Evolutionary conservation across 2,797 vertebrate genomes (phyloP).

Genomic region (Kryptolebias ocellatus): DNA sequence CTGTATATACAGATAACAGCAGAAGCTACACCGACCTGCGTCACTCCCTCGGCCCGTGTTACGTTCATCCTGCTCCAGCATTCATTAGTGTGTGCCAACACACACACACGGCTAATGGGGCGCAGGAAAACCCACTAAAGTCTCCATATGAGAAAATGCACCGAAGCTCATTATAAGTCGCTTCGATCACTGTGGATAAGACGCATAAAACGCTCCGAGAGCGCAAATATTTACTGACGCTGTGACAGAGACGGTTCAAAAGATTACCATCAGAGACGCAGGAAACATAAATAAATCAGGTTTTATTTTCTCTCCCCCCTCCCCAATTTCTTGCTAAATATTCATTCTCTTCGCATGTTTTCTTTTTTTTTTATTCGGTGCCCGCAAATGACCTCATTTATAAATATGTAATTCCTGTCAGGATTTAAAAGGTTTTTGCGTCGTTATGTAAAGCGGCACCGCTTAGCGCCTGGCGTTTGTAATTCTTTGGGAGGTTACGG

Average conservation of each 20-base stretch:
- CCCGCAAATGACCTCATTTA: constrained; percentile 32
- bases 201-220: constrained; percentile 24
- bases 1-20: not conserved
- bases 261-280: constrained; percentile 41
- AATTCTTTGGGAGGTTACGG: constrained; percentile 22
- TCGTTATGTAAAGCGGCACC: constrained; percentile 10
- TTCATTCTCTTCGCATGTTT: constrained; percentile 23
- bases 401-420: constrained; percentile 5
- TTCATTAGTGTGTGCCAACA: constrained; percentile 58
- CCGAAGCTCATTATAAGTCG: constrained; percentile 20
- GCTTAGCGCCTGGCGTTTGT: constrained; percentile 10
- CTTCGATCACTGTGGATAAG: constrained; percentile 26
- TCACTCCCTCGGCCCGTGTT: constrained; percentile 41
- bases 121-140: constrained; percentile 43
- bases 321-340: constrained; percentile 20
- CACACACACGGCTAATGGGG: constrained; percentile 42
- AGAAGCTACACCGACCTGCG: constrained; percentile 26
- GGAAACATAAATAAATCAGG: constrained; percentile 41
- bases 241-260: constrained; percentile 45
- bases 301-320: constrained; percentile 18
- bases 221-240: constrained; percentile 53
- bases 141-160: constrained; percentile 21
- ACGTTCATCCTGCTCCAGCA: constrained; percentile 39
- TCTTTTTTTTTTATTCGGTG: constrained; percentile 14
- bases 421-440: constrained; percentile 2